Evolutionary conservation across 2,888 invertebrate genomes (phyloP), one percentile per base, ranked within the genome.

Genomic region (Notodonta dromedarius): DNA sequence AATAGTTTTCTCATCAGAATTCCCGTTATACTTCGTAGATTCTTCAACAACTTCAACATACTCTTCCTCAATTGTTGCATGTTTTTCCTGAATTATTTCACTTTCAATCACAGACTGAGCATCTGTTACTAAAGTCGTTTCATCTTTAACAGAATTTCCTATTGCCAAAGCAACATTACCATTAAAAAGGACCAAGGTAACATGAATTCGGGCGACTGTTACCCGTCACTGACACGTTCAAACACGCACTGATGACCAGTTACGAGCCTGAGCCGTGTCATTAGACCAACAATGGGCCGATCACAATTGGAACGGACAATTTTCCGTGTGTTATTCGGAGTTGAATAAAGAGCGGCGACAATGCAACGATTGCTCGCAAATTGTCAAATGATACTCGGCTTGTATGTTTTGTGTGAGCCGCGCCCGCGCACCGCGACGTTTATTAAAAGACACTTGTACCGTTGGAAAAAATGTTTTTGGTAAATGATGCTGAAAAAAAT

Each of bases 311-410:
- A 83, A 85, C 88, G 88, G 91, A 87, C 92, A 91, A 93, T 93
- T 93, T 93, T 91, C 90, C 90, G 84, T 88, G 92, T 92, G 93
- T 93, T 93, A 93, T 93, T 91, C 88, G 91, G 86, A 82, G 85
- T 83, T 90, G 93, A 93, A 93, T 93, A 93, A 93, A 92, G 92
- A 85, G 89, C 92, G 93, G 91, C 87, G 93, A 93, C 93, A 93
- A 93, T 88, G 90, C 89, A 86, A 83, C 91, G 93, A 93, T 93
- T 93, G 93, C 93, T 93, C 91, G 85, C 93, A 91, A 93, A 93
- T 93, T 93, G 93, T 93, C 92, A 89, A 90, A 93, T 93, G 93
- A 93, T 92, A 92, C 92, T 88, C 82, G 81, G 83, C 86, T 44
- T 87, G 85, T 89, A 87, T 90, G 91, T 90, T 91, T 91, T 91